phyloP scores from a whole-genome alignment of 37 sponge, comb jelly and placozoan species.

The Agelas oroides region DNA sequence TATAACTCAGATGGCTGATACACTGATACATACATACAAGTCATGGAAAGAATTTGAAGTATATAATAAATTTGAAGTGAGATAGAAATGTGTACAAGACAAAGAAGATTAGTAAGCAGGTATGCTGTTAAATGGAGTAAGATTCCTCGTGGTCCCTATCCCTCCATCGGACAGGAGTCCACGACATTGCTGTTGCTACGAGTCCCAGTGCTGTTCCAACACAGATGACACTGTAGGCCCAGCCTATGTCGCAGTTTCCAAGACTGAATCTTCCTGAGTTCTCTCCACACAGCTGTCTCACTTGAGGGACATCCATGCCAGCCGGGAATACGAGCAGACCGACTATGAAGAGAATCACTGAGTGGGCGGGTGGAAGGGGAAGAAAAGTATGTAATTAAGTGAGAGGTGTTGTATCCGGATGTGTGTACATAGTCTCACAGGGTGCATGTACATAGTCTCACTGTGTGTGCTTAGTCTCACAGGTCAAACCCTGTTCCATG shows the following conservation, averaged over 20 bases:
- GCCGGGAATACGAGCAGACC: slow-evolving; percentile 69
- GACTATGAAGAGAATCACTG: slow-evolving; percentile 54
- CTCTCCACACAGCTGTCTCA: slow-evolving; percentile 43
- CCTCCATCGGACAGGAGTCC: slow-evolving; percentile 60
- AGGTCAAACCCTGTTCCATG: no score
- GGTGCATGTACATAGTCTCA: no score
- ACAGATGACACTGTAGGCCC: slow-evolving; percentile 75
- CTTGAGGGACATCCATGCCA: slow-evolving; percentile 48
- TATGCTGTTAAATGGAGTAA: no score
- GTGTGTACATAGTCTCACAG: no score
- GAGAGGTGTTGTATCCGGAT: neutral
- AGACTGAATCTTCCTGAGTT: slow-evolving; percentile 32
- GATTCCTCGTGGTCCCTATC: slow-evolving; percentile 33
- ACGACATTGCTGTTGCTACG: slow-evolving; percentile 62
- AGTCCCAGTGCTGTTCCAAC: slow-evolving; percentile 52
- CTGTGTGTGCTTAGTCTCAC: no score
- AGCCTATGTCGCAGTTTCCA: slow-evolving; percentile 64
- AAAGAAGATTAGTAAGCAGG: no score
- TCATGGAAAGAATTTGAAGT: no score
- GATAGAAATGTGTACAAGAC: no score
- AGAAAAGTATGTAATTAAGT: neutral
- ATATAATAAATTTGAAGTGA: no score
- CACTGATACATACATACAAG: no score
- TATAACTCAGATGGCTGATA: no score
- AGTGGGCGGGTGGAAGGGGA: neutral